These are phyloP conservation scores for Semaprochilodus insignis DNA, from an alignment of 2,797 vertebrate species.

Conservation along the genomic window DNA sequence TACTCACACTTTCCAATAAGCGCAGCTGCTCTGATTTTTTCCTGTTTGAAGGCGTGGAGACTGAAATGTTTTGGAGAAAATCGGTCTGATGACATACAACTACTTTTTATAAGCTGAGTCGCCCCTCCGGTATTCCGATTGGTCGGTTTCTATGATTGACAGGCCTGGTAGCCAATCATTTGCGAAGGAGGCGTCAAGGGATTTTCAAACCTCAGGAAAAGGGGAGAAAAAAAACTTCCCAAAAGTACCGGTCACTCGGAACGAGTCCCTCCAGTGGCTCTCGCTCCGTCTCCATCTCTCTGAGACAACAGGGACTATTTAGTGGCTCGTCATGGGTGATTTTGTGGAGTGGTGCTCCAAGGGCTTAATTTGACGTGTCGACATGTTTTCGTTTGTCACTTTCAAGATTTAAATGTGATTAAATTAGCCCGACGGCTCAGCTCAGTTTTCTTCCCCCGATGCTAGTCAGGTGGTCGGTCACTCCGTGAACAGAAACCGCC, in stretches of 20 bases:
- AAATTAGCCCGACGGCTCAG: background rate
- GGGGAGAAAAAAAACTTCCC: slow-evolving; percentile 50
- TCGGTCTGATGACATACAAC: too few species aligned
- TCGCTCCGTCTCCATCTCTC: background rate
- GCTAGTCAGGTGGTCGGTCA: background rate
- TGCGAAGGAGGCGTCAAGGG: slow-evolving; percentile 23
- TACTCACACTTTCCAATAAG: too few species aligned
- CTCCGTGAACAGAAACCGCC: background rate
- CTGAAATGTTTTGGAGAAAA: background rate
- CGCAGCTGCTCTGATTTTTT: too few species aligned
- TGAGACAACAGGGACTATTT: background rate
- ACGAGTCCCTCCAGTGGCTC: background rate
- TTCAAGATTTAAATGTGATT: background rate
- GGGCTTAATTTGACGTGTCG: slow-evolving; percentile 10
- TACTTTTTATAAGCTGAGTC: background rate
- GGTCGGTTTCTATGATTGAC: slow-evolving; percentile 41
- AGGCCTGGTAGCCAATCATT: slow-evolving; percentile 31
- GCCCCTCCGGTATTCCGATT: background rate
- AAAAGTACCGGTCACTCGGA: slow-evolving; percentile 30
- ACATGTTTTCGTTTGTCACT: slow-evolving; percentile 37
- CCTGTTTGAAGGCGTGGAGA: too few species aligned
- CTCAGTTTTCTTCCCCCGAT: background rate
- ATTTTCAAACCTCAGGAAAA: slow-evolving; percentile 61
- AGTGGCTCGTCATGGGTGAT: background rate
- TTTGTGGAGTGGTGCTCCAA: background rate